Base-by-base conservation (phyloP, 2,113 vertebrate genomes). In the Catharus minimus region DNA sequence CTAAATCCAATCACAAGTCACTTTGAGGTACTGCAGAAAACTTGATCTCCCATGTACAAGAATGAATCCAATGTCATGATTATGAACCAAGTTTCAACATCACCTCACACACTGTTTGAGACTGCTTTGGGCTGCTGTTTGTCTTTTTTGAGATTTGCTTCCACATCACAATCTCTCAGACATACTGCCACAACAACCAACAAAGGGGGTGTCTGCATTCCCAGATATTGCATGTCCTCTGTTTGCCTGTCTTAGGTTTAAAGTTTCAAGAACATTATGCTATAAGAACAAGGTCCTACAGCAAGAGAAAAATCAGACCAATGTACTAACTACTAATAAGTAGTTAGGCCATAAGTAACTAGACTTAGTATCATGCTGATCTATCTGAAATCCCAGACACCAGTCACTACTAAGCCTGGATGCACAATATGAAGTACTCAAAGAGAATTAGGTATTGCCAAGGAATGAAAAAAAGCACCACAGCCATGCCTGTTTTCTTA, bases 21-120 rank as follows among this genome's bases (percentile, higher is more conserved):
- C 9, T 21, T 68, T 0, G 0, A 13, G 41, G 26, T 32, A 50
- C 20, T 21, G 27, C 1, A 9, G 47, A 33, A 62, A 86, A 77
- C 11, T 9, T 30, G 8, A 30, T 79, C 21, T 79, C 24, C 22
- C 27, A 47, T 33, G 13, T 8, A 7, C 57, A 82, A 67, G 64
- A 76, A 33, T 55, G 11, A 86, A 43, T 65, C 22, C 10, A 69
- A 20, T 5, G 9, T 18, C 9, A 21, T 39, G 30, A 15, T 36
- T 14, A 44, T 8, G 4, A 62, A 61, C 14, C 26, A 72, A 92
- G 19, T 62, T 78, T 81, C 47, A 66, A 24, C 58, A 71, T 50
- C 33, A 50, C 33, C 39, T 77, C 56, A 55, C 64, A 86, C 18
- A 38, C 11, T 11, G 16, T 8, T 22, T 13, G 30, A 92, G 11